Conservation (phyloP, 2,113 vertebrate genomes). For the Ctenomys sociabilis region DNA sequence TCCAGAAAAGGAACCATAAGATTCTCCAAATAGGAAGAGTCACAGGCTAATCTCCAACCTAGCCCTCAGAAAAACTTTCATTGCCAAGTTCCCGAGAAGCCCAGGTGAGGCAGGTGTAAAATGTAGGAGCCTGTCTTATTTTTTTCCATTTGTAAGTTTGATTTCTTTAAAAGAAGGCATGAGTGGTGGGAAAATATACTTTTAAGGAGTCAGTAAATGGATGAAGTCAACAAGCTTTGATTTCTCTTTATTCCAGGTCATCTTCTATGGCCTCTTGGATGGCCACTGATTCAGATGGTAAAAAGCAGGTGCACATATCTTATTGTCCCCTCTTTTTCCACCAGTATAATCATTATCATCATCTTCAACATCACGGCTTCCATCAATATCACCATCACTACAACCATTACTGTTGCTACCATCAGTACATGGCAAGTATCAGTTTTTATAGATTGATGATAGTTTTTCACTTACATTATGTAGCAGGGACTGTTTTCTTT, state of each 20-base stretch:
- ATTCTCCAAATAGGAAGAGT: conserved; percentile 29
- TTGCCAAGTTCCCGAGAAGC: conserved; percentile 33
- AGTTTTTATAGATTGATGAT: not conserved
- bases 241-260: not conserved
- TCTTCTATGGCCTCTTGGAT: not conserved
- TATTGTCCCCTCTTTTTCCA: not conserved
- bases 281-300: not conserved
- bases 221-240: not conserved
- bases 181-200: not conserved
- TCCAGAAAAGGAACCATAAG: not conserved
- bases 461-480: conserved; percentile 15
- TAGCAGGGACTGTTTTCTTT: not conserved
- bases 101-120: conserved; percentile 57
- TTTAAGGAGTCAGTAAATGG: not conserved
- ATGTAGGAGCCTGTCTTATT: not conserved
- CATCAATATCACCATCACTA: not conserved
- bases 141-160: conserved; percentile 43
- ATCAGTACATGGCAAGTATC: not conserved
- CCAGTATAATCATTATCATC: too few relatives aligned
- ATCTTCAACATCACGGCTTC: not conserved
- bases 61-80: not conserved
- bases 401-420: too few relatives aligned
- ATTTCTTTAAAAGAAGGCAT: conserved; percentile 11
- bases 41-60: not conserved
- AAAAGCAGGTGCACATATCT: not conserved